Base-by-base conservation (phyloP, 2,888 invertebrate species). In the Xylophagus ater region DNA sequence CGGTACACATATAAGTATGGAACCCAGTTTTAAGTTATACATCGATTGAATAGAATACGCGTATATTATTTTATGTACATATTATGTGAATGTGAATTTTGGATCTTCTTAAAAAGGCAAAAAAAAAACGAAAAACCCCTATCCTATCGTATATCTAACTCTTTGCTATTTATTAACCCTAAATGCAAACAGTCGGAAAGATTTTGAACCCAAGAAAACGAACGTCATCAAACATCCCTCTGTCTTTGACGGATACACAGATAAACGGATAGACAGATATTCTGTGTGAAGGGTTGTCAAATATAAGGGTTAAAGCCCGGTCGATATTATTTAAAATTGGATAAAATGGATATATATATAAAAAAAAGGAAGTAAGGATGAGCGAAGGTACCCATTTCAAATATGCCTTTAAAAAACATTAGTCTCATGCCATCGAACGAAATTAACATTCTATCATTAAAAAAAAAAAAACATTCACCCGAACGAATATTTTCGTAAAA, bases 361-460 rank as follows among this genome's bases (percentile, higher is more conserved):
- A n/a, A n/a, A n/a, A n/a, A 44, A 44, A 40, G 38, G 41, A 44
- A 36, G 43, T 40, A 43, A 43, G 30, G 43, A 43, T 40, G 43
- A 43, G 43, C 40, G 15, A 23, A 40, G 31, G 37, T 33, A 44
- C 44, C 44, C 41, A 41, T 39, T 29, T 44, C 44, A 44, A 44
- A 41, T 41, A n/a, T n/a, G 41, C 34, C 34, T 44, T 35, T 17
- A 12, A 31, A 37, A 41, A 44, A 41, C 44, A 44, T 44, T 41
- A 41, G 41, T 44, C 44, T 39, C 44, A 44, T 30, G 44, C 44
- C 44, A 44, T 37, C 39, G 44, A 41, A n/a, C 40, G 41, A 44
- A 44, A 44, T 44, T 44, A 44, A 44, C 44, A 44, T 44, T 44
- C 41, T 44, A 44, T 44, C 44, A 44, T 44, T 44, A 44, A 44